Conservation (phyloP, 2,888 invertebrate species). For the Hypomecis atomaria region DNA sequence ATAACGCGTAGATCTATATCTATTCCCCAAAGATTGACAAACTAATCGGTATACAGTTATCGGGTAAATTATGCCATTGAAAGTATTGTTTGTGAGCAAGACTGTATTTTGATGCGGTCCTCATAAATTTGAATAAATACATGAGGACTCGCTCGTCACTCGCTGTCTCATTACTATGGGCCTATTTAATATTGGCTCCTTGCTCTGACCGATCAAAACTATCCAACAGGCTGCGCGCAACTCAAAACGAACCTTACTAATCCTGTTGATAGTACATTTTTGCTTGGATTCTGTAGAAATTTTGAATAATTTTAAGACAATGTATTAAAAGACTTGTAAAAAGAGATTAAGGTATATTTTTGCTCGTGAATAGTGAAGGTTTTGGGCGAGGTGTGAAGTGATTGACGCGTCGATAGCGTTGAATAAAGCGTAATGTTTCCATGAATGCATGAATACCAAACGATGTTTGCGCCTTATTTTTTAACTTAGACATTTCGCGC, state of each 20-base stretch:
- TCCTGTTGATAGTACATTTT: background rate
- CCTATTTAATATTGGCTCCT: slow-evolving; percentile 63
- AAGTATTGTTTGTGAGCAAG: slow-evolving; percentile 40
- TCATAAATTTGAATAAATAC: slow-evolving; percentile 71
- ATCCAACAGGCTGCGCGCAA: background rate
- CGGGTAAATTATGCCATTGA: slow-evolving; percentile 16
- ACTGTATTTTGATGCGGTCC: slow-evolving; percentile 55
- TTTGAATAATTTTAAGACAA: background rate
- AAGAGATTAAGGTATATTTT: slow-evolving; percentile 13
- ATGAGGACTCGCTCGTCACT: slow-evolving; percentile 58
- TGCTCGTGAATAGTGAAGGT: slow-evolving; percentile 2
- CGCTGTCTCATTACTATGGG: slow-evolving; percentile 68
- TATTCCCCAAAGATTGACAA: background rate
- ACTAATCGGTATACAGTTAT: background rate
- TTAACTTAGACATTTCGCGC: slow-evolving; percentile 44
- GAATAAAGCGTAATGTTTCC: slow-evolving; percentile 61
- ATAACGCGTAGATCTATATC: too few relatives aligned
- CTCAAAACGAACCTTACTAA: background rate
- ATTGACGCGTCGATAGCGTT: slow-evolving; percentile 64
- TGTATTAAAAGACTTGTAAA: background rate
- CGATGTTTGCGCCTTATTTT: slow-evolving; percentile 52
- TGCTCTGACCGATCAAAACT: slow-evolving; percentile 12
- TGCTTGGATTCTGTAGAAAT: background rate
- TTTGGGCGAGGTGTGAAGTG: slow-evolving; percentile 54
- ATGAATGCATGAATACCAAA: slow-evolving; percentile 71